A percentile compares a stretch with the other conserved stretches of the same genome.
Conservation (phyloP, 2,113 vertebrate genomes). For the Paedocypris sp. region DNA sequence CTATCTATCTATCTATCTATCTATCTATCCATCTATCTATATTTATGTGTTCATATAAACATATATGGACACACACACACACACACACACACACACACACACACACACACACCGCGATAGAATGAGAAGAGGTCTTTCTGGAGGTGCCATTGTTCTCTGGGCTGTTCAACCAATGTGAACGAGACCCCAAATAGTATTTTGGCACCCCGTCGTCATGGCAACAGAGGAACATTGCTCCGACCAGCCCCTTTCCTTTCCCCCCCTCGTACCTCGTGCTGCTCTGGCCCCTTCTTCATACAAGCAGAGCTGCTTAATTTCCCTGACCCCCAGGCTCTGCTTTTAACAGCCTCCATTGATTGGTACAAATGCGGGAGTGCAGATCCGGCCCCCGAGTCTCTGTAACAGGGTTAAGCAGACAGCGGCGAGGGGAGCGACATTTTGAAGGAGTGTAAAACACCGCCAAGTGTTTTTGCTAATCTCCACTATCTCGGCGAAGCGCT, state of each 20-base stretch:
- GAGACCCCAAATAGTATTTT: conserved; percentile 29
- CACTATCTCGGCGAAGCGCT: conserved; percentile 41
- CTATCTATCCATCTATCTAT: too few relatives aligned
- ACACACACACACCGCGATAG: too few relatives aligned
- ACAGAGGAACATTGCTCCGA: conserved; percentile 28
- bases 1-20: too few relatives aligned
- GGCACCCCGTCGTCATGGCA: conserved; percentile 27
- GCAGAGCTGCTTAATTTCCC: conserved; percentile 59
- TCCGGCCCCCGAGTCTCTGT: conserved; percentile 45
- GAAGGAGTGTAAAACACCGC: conserved; percentile 39
- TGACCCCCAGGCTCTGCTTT: conserved; percentile 58
- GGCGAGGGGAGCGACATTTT: conserved; percentile 39
- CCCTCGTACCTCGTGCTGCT: conserved; percentile 26
- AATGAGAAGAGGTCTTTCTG: too few relatives aligned
- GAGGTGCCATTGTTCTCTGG: conserved; percentile 29
- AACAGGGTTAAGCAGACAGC: conserved; percentile 58
- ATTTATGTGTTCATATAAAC: too few relatives aligned
- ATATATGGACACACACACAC: too few relatives aligned
- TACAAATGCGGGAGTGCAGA: conserved; percentile 52
- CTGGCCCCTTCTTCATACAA: conserved; percentile 46
- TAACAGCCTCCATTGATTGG: conserved; percentile 66
- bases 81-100: too few relatives aligned
- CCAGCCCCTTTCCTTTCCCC: too few relatives aligned
- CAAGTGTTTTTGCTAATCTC: conserved; percentile 38
- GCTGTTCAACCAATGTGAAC: conserved; percentile 11